Percentiles rank a stretch among this genome's conserved stretches.
Conservation (phyloP, 2,113 vertebrate genomes). For the Hipposideros armiger region DNA sequence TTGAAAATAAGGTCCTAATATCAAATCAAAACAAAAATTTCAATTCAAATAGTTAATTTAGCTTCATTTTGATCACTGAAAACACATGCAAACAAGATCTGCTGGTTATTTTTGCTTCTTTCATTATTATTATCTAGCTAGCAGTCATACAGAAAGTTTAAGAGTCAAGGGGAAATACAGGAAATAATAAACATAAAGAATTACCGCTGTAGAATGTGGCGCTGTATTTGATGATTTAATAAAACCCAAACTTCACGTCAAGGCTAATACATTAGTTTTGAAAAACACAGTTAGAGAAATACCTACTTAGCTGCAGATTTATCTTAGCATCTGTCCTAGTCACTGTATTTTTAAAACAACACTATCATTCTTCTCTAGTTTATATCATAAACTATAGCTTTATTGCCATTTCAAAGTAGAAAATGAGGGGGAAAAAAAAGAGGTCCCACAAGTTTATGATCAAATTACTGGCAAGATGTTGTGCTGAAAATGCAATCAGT, state of each 20-base stretch:
- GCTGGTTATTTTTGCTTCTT: neutral
- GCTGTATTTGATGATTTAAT: conserved; percentile 23
- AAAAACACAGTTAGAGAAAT: conserved; percentile 9
- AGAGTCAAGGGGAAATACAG: neutral
- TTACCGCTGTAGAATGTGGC: neutral
- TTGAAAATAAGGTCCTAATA: neutral
- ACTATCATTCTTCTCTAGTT: conserved; percentile 42
- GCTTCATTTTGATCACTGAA: neutral
- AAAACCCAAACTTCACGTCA: neutral
- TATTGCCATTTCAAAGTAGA: conserved; percentile 62
- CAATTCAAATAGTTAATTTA: neutral
- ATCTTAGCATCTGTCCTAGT: conserved; percentile 61
- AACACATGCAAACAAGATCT: neutral
- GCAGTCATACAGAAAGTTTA: neutral
- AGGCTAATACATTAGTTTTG: conserved; percentile 38
- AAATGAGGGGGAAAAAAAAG: neutral
- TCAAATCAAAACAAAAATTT: conserved; percentile 33
- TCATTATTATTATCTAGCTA: neutral
- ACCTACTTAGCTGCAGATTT: conserved; percentile 56
- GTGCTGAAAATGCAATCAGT: conserved; percentile 77
- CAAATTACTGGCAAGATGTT: conserved; percentile 60
- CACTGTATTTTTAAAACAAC: conserved; percentile 64
- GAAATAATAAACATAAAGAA: conserved; percentile 56
- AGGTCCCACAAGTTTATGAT: conserved; percentile 69
- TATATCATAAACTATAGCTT: conserved; percentile 70